A percentile compares a stretch with the other conserved stretches of the same genome.
Conservation (phyloP, 2,113 vertebrate species). For the Promerops cafer region DNA sequence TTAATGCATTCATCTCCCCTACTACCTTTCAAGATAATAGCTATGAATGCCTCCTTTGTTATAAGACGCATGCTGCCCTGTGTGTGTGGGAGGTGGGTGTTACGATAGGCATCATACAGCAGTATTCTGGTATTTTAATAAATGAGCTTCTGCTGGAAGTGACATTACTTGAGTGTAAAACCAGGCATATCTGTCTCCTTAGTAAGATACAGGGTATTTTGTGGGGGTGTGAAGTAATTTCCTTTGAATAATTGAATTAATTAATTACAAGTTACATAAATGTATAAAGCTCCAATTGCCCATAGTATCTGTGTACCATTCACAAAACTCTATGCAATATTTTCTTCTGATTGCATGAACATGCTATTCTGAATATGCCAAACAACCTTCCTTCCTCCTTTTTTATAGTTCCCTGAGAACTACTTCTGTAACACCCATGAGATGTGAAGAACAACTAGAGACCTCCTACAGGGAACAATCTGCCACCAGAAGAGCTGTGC, state of each 20-base stretch:
- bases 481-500: slow-evolving; percentile 29
- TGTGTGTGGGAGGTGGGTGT: slow-evolving; percentile 54
- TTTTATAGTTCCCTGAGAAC: slow-evolving; percentile 8
- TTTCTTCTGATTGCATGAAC: slow-evolving; percentile 56
- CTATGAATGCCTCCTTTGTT: slow-evolving; percentile 53
- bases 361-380: slow-evolving; percentile 30
- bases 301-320: slow-evolving; percentile 57
- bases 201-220: slow-evolving; percentile 28
- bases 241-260: slow-evolving; percentile 66
- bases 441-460: slow-evolving; percentile 48
- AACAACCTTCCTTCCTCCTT: slow-evolving; percentile 31
- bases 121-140: slow-evolving; percentile 59
- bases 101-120: slow-evolving; percentile 46
- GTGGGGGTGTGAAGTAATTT: slow-evolving; percentile 46
- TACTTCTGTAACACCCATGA: slow-evolving; percentile 51
- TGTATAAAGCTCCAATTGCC: slow-evolving; percentile 17
- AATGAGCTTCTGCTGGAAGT: slow-evolving; percentile 53
- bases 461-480: slow-evolving; percentile 55
- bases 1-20: not conserved
- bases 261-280: slow-evolving; percentile 51
- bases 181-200: slow-evolving; percentile 52
- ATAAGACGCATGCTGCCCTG: not conserved
- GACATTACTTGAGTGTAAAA: slow-evolving; percentile 53
- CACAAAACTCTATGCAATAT: slow-evolving; percentile 49
- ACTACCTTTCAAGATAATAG: slow-evolving; percentile 34